Evolutionary conservation across 2,113 vertebrate species (phyloP), one percentile per base, ranked within the genome.

Genomic region (Callospermophilus lateralis): DNA sequence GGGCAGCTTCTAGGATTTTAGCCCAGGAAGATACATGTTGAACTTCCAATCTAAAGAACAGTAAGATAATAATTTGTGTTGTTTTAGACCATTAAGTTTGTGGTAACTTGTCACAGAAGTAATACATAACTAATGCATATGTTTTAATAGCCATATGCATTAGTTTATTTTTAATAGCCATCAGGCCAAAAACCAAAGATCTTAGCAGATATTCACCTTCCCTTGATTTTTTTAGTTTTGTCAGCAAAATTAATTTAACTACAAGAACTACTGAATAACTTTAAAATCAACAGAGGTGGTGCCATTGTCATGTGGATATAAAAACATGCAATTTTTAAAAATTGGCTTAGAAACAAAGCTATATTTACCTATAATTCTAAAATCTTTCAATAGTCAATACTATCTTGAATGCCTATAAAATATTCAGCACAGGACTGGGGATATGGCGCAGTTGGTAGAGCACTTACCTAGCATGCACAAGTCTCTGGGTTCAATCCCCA

Each of bases 211-310:
- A 30, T 68, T 53, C 11, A 32, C 8, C 22, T 4, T 84, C 17
- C 51, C 20, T 45, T 84, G 37, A 79, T 42, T 90, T 63, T 39
- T 90, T 93, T 72, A 81, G 78, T 70, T 67, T 48, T 90, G 37
- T 78, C 78, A 92, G 65, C 63, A 86, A 79, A 96, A 92, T 89
- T 53, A 89, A 72, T 58, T 94, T 94, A 93, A 30, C 65, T 77
- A 88, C 73, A 16, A 7, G 73, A 84, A 72, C 48, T 77, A 42
- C 5, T 24, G 74, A 87, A 73, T 88, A 97, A 65, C 24, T 6
- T 12, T 70, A 30, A 94, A 88, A 81, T 53, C 77, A 72, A 77
- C 42, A 63, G 88, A 81, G 13, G 20, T 70, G 13, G 20, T 70
- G 32, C 9, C 53, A 45, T 42, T 86, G 22, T 80, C 55, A 48